These are phyloP conservation scores for Lasioglossum figueresi DNA, from an alignment of 2,888 invertebrate genomes.

Conservation along the genomic window DNA sequence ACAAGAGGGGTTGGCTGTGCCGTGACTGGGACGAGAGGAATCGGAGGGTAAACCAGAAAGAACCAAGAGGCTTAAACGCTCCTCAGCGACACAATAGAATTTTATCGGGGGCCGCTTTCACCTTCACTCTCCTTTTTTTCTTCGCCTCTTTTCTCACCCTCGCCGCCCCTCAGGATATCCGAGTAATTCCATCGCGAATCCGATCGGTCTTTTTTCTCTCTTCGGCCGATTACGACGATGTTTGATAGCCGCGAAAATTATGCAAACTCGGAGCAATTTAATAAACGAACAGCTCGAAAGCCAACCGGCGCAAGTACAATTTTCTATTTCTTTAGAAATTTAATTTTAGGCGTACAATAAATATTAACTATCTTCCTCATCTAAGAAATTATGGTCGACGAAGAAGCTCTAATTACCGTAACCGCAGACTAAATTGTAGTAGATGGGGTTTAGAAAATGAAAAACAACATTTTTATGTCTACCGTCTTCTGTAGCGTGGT, in stretches of 20 bases:
- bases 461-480: background rate
- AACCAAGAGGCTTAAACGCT: conserved; percentile 70
- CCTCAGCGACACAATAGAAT: conserved; percentile 74
- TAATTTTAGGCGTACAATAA: no score
- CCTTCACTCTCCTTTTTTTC: conserved; percentile 32
- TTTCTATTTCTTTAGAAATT: no score
- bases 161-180: conserved; percentile 25
- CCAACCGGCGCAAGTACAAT: no score
- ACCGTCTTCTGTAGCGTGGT: background rate
- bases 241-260: background rate
- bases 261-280: background rate
- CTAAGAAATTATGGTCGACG: no score
- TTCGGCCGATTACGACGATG: background rate
- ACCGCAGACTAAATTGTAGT: no score
- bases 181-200: background rate
- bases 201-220: background rate
- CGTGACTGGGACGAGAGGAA: conserved; percentile 48
- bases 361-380: no score
- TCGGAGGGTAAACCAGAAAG: conserved; percentile 53
- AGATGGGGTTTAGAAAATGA: no score
- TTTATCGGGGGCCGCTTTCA: conserved; percentile 65
- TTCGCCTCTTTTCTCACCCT: background rate
- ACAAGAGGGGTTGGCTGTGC: conserved; percentile 62
- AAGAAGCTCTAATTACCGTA: no score
- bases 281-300: no score